A percentile compares a stretch with the other conserved stretches of the same genome.
These are phyloP conservation scores for Cabera pusaria DNA, from an alignment of 2,888 invertebrate genomes.

Conservation along the genomic window DNA sequence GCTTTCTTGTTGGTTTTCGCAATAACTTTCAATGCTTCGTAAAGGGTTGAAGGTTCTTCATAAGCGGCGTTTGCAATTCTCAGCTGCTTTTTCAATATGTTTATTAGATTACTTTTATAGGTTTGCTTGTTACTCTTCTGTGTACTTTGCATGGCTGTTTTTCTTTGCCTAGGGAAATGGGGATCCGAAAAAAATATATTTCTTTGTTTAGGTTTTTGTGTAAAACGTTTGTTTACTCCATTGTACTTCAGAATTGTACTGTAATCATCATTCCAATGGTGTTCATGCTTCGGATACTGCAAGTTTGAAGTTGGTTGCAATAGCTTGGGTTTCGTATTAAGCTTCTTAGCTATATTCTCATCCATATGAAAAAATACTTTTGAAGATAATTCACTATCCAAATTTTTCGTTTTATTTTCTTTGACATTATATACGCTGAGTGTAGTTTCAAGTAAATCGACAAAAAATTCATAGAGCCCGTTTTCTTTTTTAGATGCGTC, in stretches of 20 bases:
- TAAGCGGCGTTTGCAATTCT: slow-evolving; percentile 32
- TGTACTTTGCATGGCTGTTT: slow-evolving; percentile 15
- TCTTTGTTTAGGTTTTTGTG: slow-evolving; percentile 19
- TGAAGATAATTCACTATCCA: slow-evolving; percentile 25
- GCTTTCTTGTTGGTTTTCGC: slow-evolving; percentile 47
- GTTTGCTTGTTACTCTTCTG: slow-evolving; percentile 26
- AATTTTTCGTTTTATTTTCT: slow-evolving; percentile 6
- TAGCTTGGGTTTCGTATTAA: slow-evolving; percentile 16
- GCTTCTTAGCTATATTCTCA: slow-evolving; percentile 46
- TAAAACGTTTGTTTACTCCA: slow-evolving; percentile 1
- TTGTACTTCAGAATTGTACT: no score
- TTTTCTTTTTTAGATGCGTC: slow-evolving; percentile 37
- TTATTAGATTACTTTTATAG: slow-evolving; percentile 45
- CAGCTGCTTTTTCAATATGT: slow-evolving; percentile 52
- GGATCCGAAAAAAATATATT: slow-evolving; percentile 29
- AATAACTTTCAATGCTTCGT: slow-evolving; percentile 55
- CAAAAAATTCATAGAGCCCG: slow-evolving; percentile 57
- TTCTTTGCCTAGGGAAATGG: slow-evolving; percentile 14
- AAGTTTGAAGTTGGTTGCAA: neutral
- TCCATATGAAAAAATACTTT: slow-evolving; percentile 47
- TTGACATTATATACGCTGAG: slow-evolving; percentile 50
- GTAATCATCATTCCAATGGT: no score
- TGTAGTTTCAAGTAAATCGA: slow-evolving; percentile 57
- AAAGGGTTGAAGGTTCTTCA: slow-evolving; percentile 55
- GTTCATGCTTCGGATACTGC: no score